Conservation (phyloP, 1,140 invertebrate species). For the Danaus melanippus region DNA sequence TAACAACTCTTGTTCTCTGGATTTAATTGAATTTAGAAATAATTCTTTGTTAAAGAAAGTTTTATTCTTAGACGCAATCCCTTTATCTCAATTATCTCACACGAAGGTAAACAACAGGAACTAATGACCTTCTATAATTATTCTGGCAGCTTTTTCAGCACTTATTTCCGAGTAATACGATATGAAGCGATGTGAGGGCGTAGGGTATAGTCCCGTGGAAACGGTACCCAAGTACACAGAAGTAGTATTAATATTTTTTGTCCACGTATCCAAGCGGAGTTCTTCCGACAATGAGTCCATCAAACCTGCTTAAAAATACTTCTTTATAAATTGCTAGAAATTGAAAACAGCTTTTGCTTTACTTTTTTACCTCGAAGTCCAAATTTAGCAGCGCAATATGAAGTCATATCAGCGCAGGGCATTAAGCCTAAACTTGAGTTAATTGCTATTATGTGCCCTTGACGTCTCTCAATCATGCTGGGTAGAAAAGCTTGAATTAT, state of each 20-base stretch:
- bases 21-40: too few relatives aligned
- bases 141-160: constrained; percentile 44
- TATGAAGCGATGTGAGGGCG: constrained; percentile 45
- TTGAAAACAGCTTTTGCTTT: not conserved
- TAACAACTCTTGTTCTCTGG: too few relatives aligned
- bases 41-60: too few relatives aligned
- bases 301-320: constrained; percentile 45
- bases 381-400: constrained; percentile 87
- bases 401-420: constrained; percentile 80
- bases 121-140: constrained; percentile 53
- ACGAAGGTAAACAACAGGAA: too few relatives aligned
- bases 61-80: too few relatives aligned
- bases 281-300: constrained; percentile 79
- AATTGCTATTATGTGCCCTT: constrained; percentile 84
- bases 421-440: constrained; percentile 86
- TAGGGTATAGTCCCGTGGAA: constrained; percentile 40
- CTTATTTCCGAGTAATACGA: constrained; percentile 45
- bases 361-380: constrained; percentile 77
- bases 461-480: constrained; percentile 80
- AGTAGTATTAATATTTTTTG: constrained; percentile 53
- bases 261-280: constrained; percentile 61
- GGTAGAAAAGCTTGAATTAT: constrained; percentile 81
- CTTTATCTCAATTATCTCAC: too few relatives aligned
- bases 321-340: not conserved
- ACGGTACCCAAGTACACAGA: constrained; percentile 52